phyloP scores from a whole-genome alignment of 1,140 invertebrate genomes.

The Drosophila obscura region DNA sequence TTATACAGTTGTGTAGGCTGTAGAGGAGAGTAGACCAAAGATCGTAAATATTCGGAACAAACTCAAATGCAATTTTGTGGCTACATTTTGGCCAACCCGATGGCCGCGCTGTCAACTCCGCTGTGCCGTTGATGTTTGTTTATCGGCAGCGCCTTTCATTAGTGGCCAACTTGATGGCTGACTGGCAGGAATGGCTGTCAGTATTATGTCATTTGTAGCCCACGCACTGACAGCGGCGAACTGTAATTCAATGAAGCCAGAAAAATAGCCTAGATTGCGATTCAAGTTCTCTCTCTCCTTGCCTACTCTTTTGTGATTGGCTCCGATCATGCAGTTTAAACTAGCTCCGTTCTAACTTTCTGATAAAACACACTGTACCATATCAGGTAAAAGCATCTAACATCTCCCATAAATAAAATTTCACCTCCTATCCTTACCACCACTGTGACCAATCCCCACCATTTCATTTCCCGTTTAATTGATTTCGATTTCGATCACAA shows the following conservation, averaged over 20 bases:
- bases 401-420: not conserved
- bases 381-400: not conserved
- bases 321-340: not conserved
- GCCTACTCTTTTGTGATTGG: not conserved
- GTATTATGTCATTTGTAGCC: too few species aligned
- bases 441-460: conserved; percentile 37
- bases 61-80: conserved; percentile 62
- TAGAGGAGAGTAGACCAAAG: not conserved
- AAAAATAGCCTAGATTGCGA: not conserved
- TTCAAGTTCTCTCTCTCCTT: too few species aligned
- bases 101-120: too few species aligned
- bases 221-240: conserved; percentile 37
- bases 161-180: too few species aligned
- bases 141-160: too few species aligned
- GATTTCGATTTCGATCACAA: conserved; percentile 47
- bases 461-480: conserved; percentile 24
- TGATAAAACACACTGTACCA: too few species aligned
- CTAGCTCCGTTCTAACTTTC: too few species aligned
- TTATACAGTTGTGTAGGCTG: not conserved
- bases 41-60: not conserved
- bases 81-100: too few species aligned
- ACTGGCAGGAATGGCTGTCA: conserved; percentile 26
- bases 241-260: conserved; percentile 52
- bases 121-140: conserved; percentile 48
- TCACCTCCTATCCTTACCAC: not conserved